Conservation (phyloP, 2,888 invertebrate genomes). For the Eilema depressum region DNA sequence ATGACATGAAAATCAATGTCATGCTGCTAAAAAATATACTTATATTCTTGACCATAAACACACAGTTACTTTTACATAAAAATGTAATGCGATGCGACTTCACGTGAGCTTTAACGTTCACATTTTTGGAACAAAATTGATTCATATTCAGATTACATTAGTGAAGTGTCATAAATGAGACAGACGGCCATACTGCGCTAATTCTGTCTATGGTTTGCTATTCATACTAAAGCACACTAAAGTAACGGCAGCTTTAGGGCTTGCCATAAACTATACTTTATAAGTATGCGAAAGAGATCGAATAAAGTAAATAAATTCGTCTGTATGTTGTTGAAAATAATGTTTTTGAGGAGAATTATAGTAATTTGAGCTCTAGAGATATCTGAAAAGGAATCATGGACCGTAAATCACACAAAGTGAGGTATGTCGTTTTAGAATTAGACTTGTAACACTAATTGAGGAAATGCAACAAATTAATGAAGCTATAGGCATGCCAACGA, state of each 20-base stretch:
- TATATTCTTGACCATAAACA: constrained; percentile 16
- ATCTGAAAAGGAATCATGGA: no score
- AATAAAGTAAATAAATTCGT: not conserved
- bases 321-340: not conserved
- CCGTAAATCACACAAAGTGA: no score
- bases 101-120: constrained; percentile 12
- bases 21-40: constrained; percentile 8
- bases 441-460: no score
- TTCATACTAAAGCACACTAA: constrained; percentile 27
- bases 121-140: constrained; percentile 11
- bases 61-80: constrained; percentile 3
- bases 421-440: no score
- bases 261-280: constrained; percentile 29
- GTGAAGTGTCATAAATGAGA: constrained; percentile 17
- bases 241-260: constrained; percentile 30
- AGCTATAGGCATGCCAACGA: no score
- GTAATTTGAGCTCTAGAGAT: no score
- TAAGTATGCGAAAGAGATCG: constrained; percentile 17
- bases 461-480: no score
- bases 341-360: not conserved
- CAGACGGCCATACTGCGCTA: constrained; percentile 14
- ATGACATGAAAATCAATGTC: not conserved
- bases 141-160: constrained; percentile 17
- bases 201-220: constrained; percentile 22
- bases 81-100: not conserved